A percentile compares a stretch with the other conserved stretches of the same genome.
Evolutionary conservation across 1,140 invertebrate species (phyloP).

Genomic region (Pomacea maculata): DNA sequence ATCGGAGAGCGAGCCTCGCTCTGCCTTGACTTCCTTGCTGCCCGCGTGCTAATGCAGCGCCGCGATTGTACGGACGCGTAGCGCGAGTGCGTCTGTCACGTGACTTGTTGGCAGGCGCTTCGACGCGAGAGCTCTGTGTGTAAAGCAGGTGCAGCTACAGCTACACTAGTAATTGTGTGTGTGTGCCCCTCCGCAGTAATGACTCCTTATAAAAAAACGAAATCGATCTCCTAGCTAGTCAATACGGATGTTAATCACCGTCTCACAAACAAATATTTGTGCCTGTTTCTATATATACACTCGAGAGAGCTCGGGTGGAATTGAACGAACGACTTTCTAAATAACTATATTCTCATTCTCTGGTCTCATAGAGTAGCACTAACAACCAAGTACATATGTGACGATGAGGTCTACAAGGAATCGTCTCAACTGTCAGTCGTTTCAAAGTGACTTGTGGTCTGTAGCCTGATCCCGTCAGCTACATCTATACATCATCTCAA

Average conservation of each 20-base stretch:
- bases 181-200: not conserved
- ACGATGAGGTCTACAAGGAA: not conserved
- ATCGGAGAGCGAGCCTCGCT: not conserved
- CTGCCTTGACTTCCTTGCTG: not conserved
- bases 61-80: not conserved
- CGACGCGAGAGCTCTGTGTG: not conserved
- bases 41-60: not conserved
- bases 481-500: no score
- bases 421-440: not conserved
- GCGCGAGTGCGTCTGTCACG: not conserved
- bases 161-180: not conserved
- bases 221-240: no score
- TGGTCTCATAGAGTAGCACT: no score
- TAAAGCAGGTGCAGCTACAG: not conserved
- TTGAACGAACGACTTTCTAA: no score
- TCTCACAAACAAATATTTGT: not conserved
- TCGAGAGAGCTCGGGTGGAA: not conserved
- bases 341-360: not conserved
- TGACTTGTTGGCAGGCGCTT: not conserved
- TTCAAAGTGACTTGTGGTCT: no score
- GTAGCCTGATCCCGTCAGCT: no score
- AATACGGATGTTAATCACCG: no score
- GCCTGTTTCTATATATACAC: not conserved
- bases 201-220: not conserved
- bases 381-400: no score